Base-by-base conservation (phyloP, 2,113 vertebrate genomes). In the Scomber japonicus region DNA sequence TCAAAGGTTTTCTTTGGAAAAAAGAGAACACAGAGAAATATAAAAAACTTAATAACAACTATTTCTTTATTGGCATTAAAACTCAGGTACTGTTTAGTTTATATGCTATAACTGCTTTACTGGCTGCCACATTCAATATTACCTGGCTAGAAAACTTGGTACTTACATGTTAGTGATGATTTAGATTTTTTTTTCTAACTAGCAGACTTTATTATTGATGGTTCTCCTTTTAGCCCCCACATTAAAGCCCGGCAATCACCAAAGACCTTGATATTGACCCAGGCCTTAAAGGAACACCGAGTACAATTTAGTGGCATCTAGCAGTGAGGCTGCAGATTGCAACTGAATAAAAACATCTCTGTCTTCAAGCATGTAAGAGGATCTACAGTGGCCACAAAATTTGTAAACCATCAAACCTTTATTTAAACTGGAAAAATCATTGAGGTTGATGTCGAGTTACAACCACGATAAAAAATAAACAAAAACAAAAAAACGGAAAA, bases 1-100 rank as follows among this genome's bases (percentile, higher is more conserved):
- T 94, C 91, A 62, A 94, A 95, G 7, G 90, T 93, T 92, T 95
- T 95, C 95, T 95, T 46, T 24, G 62, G 24, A 31, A 0, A 51
- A 35, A 45, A 63, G 46, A 55, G 66, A 76, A 54, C 31, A 73
- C 0, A 62, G 6, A 55, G 6, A 51, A 56, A 65, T 11, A 69
- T 3, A 3, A 65, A 66, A 30, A 13, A 12, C 12, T 31, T 35
- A 21, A 55, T 17, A 21, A 9, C 16, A 17, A 56, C 8, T 1
- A 17, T 0, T 0, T 48, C n/a, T 57, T 16, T 16, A 15, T 56
- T 6, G 3, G 3, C 3, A 75, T 16, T 35, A 12, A 59, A 68
- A 55, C n/a, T 19, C 24, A 60, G 4, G 17, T 17, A 12, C 8
- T 1, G 24, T 54, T 49, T 19, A 45, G 14, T 40, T 40, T 40